Conservation (phyloP, 2,888 invertebrate genomes). For the Amblyjoppa fuscipennis region DNA sequence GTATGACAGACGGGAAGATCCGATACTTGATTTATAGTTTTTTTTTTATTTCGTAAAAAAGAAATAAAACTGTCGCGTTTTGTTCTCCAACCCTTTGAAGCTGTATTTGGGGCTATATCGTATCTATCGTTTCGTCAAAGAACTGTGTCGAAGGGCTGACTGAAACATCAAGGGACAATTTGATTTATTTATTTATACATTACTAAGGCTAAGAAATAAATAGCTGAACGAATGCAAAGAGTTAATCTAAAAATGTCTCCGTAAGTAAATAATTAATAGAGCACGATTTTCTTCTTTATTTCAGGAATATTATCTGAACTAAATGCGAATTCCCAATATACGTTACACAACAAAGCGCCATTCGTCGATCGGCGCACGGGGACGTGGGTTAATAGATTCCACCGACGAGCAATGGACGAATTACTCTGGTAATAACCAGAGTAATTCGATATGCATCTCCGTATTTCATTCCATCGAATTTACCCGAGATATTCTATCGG, state of each 20-base stretch:
- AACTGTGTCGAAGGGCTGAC: background rate
- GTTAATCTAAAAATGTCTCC: no score
- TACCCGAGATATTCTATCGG: slow-evolving; percentile 24
- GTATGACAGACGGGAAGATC: background rate
- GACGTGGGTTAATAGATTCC: background rate
- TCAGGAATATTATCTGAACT: no score
- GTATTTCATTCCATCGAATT: slow-evolving; percentile 18
- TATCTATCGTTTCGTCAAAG: background rate
- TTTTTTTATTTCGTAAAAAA: background rate
- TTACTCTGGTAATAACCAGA: slow-evolving; percentile 1
- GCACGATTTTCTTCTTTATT: no score
- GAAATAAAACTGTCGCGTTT: background rate
- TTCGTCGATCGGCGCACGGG: background rate
- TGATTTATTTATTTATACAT: no score
- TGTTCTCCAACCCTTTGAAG: background rate
- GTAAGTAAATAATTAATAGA: no score
- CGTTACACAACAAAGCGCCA: no score
- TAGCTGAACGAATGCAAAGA: no score
- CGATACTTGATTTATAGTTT: background rate
- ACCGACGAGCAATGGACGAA: background rate
- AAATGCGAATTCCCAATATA: no score
- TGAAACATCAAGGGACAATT: no score
- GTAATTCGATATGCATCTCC: slow-evolving; percentile 17
- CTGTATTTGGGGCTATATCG: background rate
- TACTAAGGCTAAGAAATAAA: no score